A percentile compares a stretch with the other conserved stretches of the same genome.
phyloP scores from a whole-genome alignment of 2,113 vertebrate species.

The Gobius niger region DNA sequence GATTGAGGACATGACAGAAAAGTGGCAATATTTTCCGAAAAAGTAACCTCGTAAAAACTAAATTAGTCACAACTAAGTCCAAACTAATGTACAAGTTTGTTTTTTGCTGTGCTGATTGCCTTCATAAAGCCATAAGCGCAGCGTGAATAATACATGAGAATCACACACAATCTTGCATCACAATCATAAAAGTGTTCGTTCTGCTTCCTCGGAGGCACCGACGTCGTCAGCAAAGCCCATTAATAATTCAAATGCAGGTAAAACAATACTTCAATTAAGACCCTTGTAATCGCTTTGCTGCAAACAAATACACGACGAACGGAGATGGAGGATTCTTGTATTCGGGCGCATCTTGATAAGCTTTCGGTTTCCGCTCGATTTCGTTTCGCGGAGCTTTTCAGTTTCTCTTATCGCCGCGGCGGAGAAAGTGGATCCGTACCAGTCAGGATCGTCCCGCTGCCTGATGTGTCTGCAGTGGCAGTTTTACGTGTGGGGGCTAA shows the following conservation, averaged over 20 bases:
- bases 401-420: conserved; percentile 68
- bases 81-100: background rate
- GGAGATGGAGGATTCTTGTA: conserved; percentile 78
- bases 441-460: conserved; percentile 51
- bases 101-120: conserved; percentile 48
- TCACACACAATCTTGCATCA: conserved; percentile 57
- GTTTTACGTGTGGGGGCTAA: conserved; percentile 41
- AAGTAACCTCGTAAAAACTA: no score
- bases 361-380: conserved; percentile 72
- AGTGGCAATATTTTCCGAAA: no score
- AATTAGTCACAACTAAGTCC: no score
- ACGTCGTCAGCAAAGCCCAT: conserved; percentile 62
- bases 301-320: conserved; percentile 76
- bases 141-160: conserved; percentile 73
- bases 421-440: conserved; percentile 75
- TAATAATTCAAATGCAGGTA: conserved; percentile 81
- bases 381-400: conserved; percentile 71
- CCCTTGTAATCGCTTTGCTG: conserved; percentile 75
- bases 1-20: no score
- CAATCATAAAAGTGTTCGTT: conserved; percentile 51
- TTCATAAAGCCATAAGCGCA: conserved; percentile 46
- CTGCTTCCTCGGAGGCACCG: conserved; percentile 63
- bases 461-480: conserved; percentile 54
- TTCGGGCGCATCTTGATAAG: conserved; percentile 79
- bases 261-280: conserved; percentile 82